These are phyloP conservation scores for Brachionus koreanus DNA, from an alignment of 1,140 invertebrate genomes.

Conservation along the genomic window DNA sequence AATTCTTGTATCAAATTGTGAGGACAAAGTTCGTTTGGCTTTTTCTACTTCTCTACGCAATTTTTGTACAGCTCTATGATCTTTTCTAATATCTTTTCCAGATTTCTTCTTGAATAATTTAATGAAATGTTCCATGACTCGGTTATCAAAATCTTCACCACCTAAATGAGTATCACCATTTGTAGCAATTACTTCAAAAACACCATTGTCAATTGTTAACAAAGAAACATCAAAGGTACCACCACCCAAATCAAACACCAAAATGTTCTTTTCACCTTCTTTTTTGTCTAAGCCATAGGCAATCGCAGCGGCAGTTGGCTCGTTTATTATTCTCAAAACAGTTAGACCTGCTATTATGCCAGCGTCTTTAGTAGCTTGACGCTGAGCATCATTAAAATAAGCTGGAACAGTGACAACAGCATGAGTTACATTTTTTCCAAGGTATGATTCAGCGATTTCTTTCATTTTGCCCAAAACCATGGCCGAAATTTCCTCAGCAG, in stretches of 20 bases:
- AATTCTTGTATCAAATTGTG: constrained; percentile 90
- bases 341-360: constrained; percentile 60
- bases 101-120: constrained; percentile 99
- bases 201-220: constrained; percentile 96
- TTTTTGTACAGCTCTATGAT: constrained; percentile 89
- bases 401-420: constrained; percentile 96
- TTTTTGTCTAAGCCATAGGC: constrained; percentile 99
- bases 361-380: constrained; percentile 59
- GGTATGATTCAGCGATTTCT: constrained; percentile 91
- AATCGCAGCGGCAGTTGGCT: constrained; percentile 88
- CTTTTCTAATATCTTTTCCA: constrained; percentile 92
- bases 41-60: constrained; percentile 94
- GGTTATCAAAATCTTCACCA: constrained; percentile 96
- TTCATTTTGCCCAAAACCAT: constrained; percentile 98
- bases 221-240: constrained; percentile 99
- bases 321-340: constrained; percentile 99
- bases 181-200: constrained; percentile 81
- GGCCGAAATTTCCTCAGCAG: constrained; percentile 94
- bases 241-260: constrained; percentile 98
- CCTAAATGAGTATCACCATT: constrained; percentile 96
- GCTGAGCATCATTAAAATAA: constrained; percentile 85
- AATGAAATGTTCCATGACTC: constrained; percentile 97
- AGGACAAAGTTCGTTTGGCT: constrained; percentile 89
- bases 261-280: constrained; percentile 95
- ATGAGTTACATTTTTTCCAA: constrained; percentile 88